Percentiles rank a stretch among this genome's conserved stretches.
phyloP scores from a whole-genome alignment of 2,888 invertebrate genomes.

The Cepaea hortensis region DNA sequence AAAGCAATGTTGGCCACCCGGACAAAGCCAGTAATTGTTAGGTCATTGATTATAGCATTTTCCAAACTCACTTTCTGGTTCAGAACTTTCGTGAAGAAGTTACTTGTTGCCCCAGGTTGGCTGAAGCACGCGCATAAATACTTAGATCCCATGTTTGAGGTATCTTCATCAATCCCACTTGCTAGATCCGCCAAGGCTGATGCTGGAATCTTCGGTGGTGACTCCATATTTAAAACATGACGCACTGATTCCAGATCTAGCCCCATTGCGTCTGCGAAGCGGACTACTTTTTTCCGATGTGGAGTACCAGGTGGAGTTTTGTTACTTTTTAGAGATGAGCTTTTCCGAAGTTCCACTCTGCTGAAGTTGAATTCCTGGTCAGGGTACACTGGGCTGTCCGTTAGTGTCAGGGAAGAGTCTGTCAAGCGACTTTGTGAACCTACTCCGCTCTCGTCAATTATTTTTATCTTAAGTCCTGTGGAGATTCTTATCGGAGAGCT shows the following conservation, averaged over 20 bases:
- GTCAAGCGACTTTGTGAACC: constrained; percentile 29
- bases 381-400: constrained; percentile 62
- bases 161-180: constrained; percentile 62
- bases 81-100: constrained; percentile 86
- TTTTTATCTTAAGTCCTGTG: constrained; percentile 28
- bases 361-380: constrained; percentile 70
- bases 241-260: constrained; percentile 91
- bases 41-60: constrained; percentile 82
- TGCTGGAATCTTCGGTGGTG: constrained; percentile 73
- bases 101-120: constrained; percentile 85
- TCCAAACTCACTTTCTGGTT: constrained; percentile 89
- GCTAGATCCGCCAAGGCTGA: constrained; percentile 71
- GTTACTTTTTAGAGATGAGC: constrained; percentile 83
- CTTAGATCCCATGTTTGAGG: constrained; percentile 62
- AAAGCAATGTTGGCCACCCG: constrained; percentile 93
- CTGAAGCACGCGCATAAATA: constrained; percentile 87
- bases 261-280: constrained; percentile 95
- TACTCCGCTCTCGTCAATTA: constrained; percentile 11
- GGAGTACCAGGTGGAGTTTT: constrained; percentile 95
- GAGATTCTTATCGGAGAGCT: constrained; percentile 21
- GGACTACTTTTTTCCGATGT: constrained; percentile 90
- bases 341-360: constrained; percentile 64
- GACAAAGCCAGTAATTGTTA: constrained; percentile 81
- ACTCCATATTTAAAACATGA: constrained; percentile 73
- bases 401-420: constrained; percentile 31